Conservation (phyloP, 2,113 vertebrate species). For the Telmatochromis brachygnathus region DNA sequence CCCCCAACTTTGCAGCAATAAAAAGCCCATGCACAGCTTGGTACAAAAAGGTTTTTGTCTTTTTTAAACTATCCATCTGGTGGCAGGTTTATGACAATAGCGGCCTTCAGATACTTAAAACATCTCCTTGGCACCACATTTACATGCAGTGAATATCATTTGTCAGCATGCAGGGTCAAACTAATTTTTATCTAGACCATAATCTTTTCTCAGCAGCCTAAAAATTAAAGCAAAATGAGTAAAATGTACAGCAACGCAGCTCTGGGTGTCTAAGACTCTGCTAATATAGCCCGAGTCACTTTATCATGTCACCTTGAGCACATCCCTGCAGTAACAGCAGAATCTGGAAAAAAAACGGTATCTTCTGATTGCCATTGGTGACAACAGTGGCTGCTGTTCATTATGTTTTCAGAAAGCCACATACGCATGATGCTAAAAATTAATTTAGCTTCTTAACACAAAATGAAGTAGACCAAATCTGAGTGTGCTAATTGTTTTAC, state of each 20-base stretch:
- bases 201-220: background rate
- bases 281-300: background rate
- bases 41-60: background rate
- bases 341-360: rapidly evolving
- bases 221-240: background rate
- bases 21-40: background rate
- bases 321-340: background rate
- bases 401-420: background rate
- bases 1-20: background rate
- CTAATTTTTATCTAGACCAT: background rate
- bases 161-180: background rate
- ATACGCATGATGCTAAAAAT: background rate
- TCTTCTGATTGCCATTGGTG: background rate
- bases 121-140: background rate
- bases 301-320: background rate
- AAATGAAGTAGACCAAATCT: background rate
- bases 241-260: background rate
- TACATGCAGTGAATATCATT: background rate
- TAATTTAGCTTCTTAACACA: background rate
- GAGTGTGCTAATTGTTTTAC: background rate
- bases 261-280: background rate
- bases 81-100: background rate
- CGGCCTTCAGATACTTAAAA: background rate
- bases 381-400: background rate
- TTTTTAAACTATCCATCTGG: background rate